A percentile compares a stretch with the other conserved stretches of the same genome.
Conservation (phyloP, 1,140 invertebrate species). For the Drosophila trapezifrons region DNA sequence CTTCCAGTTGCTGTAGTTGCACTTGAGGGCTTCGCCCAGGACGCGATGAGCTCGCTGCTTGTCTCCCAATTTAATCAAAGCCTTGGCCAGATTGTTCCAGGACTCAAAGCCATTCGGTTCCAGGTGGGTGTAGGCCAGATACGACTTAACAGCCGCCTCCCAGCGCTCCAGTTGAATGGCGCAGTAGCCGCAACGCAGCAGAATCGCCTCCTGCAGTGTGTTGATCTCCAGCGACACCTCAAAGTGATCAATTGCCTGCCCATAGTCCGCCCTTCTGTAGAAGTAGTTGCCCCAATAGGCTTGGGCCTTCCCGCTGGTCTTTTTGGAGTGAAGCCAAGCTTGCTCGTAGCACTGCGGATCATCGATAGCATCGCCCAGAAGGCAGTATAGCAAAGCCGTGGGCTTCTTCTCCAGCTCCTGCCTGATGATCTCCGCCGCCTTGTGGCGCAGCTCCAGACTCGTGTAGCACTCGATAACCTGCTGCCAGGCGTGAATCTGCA, state of each 20-base stretch:
- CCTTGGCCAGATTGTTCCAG: slow-evolving; percentile 98
- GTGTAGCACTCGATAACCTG: slow-evolving; percentile 96
- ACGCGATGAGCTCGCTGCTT: slow-evolving; percentile 93
- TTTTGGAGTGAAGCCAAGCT: slow-evolving; percentile 95
- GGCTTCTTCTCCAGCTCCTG: slow-evolving; percentile 92
- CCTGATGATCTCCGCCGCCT: slow-evolving; percentile 94
- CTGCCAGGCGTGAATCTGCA: slow-evolving; percentile 94
- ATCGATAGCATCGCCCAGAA: slow-evolving; percentile 89
- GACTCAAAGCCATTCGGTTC: slow-evolving; percentile 96
- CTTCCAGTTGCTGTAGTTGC: slow-evolving; percentile 97
- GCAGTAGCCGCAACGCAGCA: slow-evolving; percentile 94
- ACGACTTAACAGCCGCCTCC: slow-evolving; percentile 92
- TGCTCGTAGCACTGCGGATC: slow-evolving; percentile 94
- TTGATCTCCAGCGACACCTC: slow-evolving; percentile 93
- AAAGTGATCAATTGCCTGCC: slow-evolving; percentile 91
- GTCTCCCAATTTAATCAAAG: slow-evolving; percentile 94
- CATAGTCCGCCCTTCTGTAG: slow-evolving; percentile 90
- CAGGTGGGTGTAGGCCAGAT: slow-evolving; percentile 93
- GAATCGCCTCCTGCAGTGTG: slow-evolving; percentile 92
- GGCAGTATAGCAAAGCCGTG: slow-evolving; percentile 94
- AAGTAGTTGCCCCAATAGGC: slow-evolving; percentile 93
- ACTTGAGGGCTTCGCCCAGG: slow-evolving; percentile 95
- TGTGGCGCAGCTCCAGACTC: slow-evolving; percentile 91
- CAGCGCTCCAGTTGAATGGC: slow-evolving; percentile 92
- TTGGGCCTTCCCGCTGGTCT: slow-evolving; percentile 91